Evolutionary conservation across 2,113 vertebrate genomes (phyloP), one percentile per base, ranked within the genome.

Genomic region (Sminthopsis crassicaudata): DNA sequence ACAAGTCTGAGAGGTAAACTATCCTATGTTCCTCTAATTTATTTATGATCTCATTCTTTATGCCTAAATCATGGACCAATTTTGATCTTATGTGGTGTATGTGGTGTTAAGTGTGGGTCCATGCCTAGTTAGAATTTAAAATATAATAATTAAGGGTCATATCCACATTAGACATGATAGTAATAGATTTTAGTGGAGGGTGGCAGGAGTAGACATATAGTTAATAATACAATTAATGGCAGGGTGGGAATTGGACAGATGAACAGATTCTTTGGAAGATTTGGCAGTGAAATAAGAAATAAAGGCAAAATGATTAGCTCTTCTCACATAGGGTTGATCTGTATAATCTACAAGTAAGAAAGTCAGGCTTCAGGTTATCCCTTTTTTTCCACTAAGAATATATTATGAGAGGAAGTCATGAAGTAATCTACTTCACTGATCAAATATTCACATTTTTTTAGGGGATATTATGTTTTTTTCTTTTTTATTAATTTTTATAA

Each of bases 371-470:
- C 52, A 89, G 91, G 91, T 53, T 92, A 0, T 53, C 30, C 91
- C n/a, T 52, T 92, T 91, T 46, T 76, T 94, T 89, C 53, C 91
- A 52, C 36, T 76, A 12, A 30, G 46, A 51, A 57, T 42, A 42
- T 84, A 53, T 93, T 22, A 94, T 89, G 25, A 95, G 60, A 24
- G 6, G 23, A 19, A 91, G 26, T 46, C 46, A 91, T 9, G 54
- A 22, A 93, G 2, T 91, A 48, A 91, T 94, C 50, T 48, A 94
- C 89, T 57, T 96, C 9, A 36, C 53, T 53, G 46, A 92, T 89
- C 89, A 54, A 84, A 36, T 89, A 46, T 24, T 94, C 46, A 42
- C 60, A 53, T 6, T 91, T 93, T 52, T 54, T 51, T 48, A n/a
- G n/a, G 46, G 90, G 42, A 46, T 92, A 3, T 91, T 92, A 48